Evolutionary conservation across 2,797 vertebrate genomes (phyloP), one percentile per base, ranked within the genome.

Genomic region (Moxostoma hubbsi): DNA sequence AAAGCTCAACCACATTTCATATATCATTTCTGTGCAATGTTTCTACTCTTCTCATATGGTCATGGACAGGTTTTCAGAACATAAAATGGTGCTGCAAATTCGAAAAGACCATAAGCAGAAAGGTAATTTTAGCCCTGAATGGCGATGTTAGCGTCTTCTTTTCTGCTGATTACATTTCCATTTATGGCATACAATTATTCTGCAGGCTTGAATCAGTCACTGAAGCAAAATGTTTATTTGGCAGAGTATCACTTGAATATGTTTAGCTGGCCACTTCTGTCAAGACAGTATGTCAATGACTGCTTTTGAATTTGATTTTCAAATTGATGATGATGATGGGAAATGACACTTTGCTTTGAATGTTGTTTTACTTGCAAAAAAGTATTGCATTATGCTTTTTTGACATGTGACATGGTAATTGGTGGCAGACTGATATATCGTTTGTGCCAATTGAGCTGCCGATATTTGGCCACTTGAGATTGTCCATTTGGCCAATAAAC

Each of bases 91-190:
- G 54, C 54, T 83, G 81, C 84, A 47, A 73, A 75, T 85, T 82
- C 51, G 53, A 76, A 66, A 63, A 15, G 67, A 72, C 51, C 46
- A 18, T 64, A 55, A 62, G 24, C 36, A 61, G 49, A 47, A 72
- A 77, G 13, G 46, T 73, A 5, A 79, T 79, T 71, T 65, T 13
- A 65, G 68, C 69, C 68, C 64, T 47, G 61, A 46, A 65, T 65
- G 47, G 53, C 62, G 36, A 81, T 78, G 64, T 45, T 47, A 18
- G n/a, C 24, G 66, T 75, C 73, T 76, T 69, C 58, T 83, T 77
- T 79, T 83, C 46, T 64, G 57, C 58, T 82, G 69, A 83, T 84
- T 85, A 79, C 51, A 81, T 81, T 78, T 78, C 54, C 79, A 74
- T 83, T 81, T 87, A 15, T 55, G 49, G 77, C 47, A 50, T 76